Evolutionary conservation across 2,113 vertebrate species (phyloP), one percentile per base, ranked within the genome.

Genomic region (Callithrix jacchus): DNA sequence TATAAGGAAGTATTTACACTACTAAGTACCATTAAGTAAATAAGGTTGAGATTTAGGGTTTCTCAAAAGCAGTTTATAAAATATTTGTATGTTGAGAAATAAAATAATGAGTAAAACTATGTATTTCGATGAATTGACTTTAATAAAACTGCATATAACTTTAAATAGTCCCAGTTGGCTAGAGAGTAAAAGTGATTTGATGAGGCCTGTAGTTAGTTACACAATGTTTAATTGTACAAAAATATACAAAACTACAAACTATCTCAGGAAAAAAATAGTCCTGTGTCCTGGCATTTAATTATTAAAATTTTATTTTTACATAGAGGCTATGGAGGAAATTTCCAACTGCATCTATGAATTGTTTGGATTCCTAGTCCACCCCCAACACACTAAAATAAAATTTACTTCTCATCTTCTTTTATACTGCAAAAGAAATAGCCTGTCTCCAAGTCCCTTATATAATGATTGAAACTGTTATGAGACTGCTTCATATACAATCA

Each of bases 41-140:
- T 66, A 21, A 86, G 32, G 47, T 21, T 93, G 73, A 86, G n/a
- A 95, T 91, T 91, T 52, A 93, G 40, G 45, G 18, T 66, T 52
- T 77, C 58, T 58, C 58, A 89, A 96, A 87, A 96, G 30, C 71
- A 64, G 12, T 92, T 93, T 89, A 91, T 11, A 94, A 54, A 68
- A 56, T 58, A 58, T 40, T 8, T 54, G 6, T 73, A 49, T 52
- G 23, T 88, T 96, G 58, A 96, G 70, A 96, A 92, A 61, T 37
- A 92, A 94, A 93, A 96, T 6, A 35, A 90, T 74, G 66, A 87
- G n/a, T 40, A 94, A 64, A 89, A 92, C 49, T 58, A 80, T 30
- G 30, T 76, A 94, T 58, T 85, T 70, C 23, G 52, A 76, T 23
- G 42, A 95, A 76, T 1, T 58, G n/a, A 95, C 64, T 89, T 90